These are phyloP conservation scores for Labroides dimidiatus DNA, from an alignment of 2,797 vertebrate genomes.

Conservation along the genomic window DNA sequence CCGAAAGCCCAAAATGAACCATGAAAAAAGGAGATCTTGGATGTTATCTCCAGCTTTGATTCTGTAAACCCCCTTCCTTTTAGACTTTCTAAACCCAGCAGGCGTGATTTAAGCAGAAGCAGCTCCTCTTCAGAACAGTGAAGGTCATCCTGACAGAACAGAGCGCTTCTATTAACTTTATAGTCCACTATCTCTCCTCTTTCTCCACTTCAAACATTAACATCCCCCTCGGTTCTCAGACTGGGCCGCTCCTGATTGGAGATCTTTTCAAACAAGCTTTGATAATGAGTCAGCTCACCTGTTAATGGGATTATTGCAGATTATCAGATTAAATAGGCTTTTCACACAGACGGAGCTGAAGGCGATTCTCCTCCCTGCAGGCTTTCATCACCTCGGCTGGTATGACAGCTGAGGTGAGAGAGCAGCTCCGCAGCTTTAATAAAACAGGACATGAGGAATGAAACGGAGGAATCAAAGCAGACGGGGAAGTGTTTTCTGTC, in stretches of 20 bases:
- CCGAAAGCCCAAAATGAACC: slow-evolving; percentile 23
- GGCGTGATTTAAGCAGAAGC: slow-evolving; percentile 41
- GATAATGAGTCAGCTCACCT: slow-evolving; percentile 76
- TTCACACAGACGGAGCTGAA: slow-evolving; percentile 61
- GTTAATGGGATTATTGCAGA: slow-evolving; percentile 82
- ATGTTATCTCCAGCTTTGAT: slow-evolving; percentile 61
- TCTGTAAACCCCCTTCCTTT: slow-evolving; percentile 24
- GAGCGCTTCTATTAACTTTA: slow-evolving; percentile 53
- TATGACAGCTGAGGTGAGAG: slow-evolving; percentile 57
- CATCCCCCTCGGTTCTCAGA: slow-evolving; percentile 21
- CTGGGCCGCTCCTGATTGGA: slow-evolving; percentile 42
- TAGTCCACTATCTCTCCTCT: slow-evolving; percentile 25
- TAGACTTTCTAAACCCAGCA: slow-evolving; percentile 31
- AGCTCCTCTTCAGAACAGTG: slow-evolving; percentile 12
- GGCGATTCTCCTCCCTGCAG: slow-evolving; percentile 57
- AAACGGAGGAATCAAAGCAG: slow-evolving; percentile 26
- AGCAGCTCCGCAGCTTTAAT: slow-evolving; percentile 22
- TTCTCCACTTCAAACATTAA: slow-evolving; percentile 56
- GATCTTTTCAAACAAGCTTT: slow-evolving; percentile 37
- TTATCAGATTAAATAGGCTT: slow-evolving; percentile 78
- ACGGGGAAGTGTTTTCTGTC: background rate
- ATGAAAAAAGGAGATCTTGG: slow-evolving; percentile 32
- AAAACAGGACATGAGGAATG: slow-evolving; percentile 38
- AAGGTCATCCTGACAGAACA: slow-evolving; percentile 55
- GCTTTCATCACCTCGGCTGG: slow-evolving; percentile 77